Evolutionary conservation across 2,113 vertebrate species (phyloP), one percentile per base, ranked within the genome.

Genomic region (Myodes glareolus): DNA sequence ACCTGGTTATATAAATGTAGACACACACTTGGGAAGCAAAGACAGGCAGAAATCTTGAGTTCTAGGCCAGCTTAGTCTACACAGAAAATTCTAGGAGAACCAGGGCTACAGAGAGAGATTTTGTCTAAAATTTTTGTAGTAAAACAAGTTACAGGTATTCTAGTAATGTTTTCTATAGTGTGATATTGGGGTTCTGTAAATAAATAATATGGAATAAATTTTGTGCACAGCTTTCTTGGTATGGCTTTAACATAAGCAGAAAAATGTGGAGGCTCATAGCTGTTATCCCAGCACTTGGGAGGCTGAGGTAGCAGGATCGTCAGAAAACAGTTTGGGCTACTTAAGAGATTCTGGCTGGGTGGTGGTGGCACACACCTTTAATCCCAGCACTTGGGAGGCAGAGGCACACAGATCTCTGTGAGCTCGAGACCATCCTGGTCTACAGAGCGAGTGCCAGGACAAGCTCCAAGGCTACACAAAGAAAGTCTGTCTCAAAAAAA

Each of bases 141-240:
- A 19, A 90, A 97, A 92, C 11, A 90, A 86, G 39, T 45, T 85
- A 67, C 90, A 36, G 19, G 31, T 86, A 84, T 91, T 81, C 96
- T 89, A 52, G 33, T 76, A 27, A 77, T 4, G 16, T 89, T 92
- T 94, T 55, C 19, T 88, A 12, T 55, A 68, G 55, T 86, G 29
- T 67, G 39, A 81, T 42, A 45, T 1, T 86, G 45, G 91, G 27
- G 67, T 63, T 92, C 92, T 89, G 88, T 55, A 36, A 58, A 65
- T 58, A 88, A 96, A 87, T 50, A 70, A 70, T 8, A 4, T 19
- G 29, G 3, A 13, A 33, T 70, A 70, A 36, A n/a, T 27, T 88
- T 50, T 87, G 45, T 70, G 45, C 31, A 70, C 16, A 36, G 19
- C 21, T 36, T 88, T 52, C 65, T n/a, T 52, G 85, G 19, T 70